Base-by-base conservation (phyloP, 2,888 invertebrate genomes). In the Formica aserva region DNA sequence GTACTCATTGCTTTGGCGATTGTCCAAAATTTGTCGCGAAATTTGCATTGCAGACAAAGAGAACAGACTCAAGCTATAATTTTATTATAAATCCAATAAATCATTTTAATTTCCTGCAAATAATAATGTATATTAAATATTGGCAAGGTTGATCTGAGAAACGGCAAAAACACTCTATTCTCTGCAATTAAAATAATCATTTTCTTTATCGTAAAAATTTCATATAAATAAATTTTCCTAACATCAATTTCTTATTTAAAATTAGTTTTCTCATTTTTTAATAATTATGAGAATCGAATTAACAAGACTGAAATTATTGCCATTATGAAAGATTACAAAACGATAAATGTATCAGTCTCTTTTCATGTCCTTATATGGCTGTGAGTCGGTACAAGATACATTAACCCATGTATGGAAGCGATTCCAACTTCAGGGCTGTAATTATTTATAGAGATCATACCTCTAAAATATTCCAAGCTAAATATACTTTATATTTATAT, bases 291-390 rank as follows among this genome's bases (percentile, higher is more conserved):
- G 2, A 26, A 26, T 2, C 1, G 9, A 71, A 71, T 52, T 69
- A 52, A 1, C 35, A 22, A 6, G 3, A 52, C 11, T 13, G 26
- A 41, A 4, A 45, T 11, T 18, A 26, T 11, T 60, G 11, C 1
- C 11, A 32, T 60, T 18, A 22, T 22, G 41, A 75, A 38, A 48
- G 26, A 74, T 75, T 74, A 48, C 26, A 60, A 22, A 35, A 67
- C 29, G 45, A 82, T 8, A 41, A 62, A 15, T 32, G 15, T 65
- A 45, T 77, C 45, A 83, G 83, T 18, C 52, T 66, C 55, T 15
- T 26, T 9, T 78, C 66, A 18, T 78, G 29, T 62, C 81, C 82
- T 83, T 75, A 82, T 84, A 84, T 66, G 82, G 84, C 13, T 55
- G 35, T 45, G 55, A 69, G 41, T 29, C 52, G n/a, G n/a, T 8